A percentile compares a stretch with the other conserved stretches of the same genome.
These are phyloP conservation scores for Molossus molossus DNA, from an alignment of 2,797 vertebrate species.

Conservation along the genomic window DNA sequence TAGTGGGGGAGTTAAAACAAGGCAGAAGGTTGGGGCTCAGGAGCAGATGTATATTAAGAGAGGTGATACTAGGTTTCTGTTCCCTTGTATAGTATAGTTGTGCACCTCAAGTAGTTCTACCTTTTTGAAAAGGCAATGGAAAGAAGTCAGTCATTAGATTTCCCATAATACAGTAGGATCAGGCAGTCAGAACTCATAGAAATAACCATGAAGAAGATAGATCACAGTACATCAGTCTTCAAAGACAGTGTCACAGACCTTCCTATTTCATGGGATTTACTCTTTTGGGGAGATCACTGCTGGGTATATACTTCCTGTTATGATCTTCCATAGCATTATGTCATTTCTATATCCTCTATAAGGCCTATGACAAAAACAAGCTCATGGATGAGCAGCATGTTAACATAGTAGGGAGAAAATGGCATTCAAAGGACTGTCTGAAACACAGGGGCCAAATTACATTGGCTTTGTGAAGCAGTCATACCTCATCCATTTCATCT, in stretches of 20 bases:
- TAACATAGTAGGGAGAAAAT: constrained; percentile 15
- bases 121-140: neutral
- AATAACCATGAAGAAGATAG: neutral
- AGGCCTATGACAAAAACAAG: constrained; percentile 62
- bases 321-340: constrained; percentile 29
- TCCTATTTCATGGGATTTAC: neutral
- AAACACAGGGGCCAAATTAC: constrained; percentile 75
- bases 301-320: neutral
- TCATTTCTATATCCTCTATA: constrained; percentile 75
- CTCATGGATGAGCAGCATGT: constrained; percentile 56
- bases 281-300: neutral
- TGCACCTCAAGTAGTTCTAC: neutral
- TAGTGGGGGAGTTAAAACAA: neutral
- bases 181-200: neutral
- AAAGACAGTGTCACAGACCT: neutral
- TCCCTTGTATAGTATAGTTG: rapidly evolving
- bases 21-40: neutral
- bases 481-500: constrained; percentile 75
- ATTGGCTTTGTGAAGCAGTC: constrained; percentile 70
- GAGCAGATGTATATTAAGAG: neutral
- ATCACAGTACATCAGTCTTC: neutral
- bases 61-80: neutral
- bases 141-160: neutral
- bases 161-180: neutral
- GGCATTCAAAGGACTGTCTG: constrained; percentile 71